Conservation (phyloP, 1,140 invertebrate species). For the Eupeodes corollae region DNA sequence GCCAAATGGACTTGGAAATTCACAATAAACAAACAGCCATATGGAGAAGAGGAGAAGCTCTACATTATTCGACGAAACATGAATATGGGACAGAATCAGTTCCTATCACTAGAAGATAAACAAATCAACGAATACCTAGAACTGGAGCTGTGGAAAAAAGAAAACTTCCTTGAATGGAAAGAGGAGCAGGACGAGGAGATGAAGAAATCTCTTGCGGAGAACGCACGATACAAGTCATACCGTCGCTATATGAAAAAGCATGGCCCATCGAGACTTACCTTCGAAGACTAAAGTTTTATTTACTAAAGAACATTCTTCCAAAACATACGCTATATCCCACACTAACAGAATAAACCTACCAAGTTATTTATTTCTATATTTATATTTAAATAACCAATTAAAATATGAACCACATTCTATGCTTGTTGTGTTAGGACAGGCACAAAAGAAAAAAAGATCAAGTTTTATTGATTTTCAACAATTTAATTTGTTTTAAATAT, state of each 20-base stretch:
- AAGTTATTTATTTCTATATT: too few species aligned
- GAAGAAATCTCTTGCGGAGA: conserved; percentile 67
- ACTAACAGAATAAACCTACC: too few species aligned
- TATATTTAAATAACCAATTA: too few species aligned
- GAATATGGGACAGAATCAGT: conserved; percentile 56
- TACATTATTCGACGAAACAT: conserved; percentile 72
- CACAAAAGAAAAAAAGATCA: too few species aligned
- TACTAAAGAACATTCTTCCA: too few species aligned
- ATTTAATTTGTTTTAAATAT: too few species aligned
- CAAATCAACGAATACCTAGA: conserved; percentile 63
- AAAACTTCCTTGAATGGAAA: conserved; percentile 71
- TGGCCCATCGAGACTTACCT: conserved; percentile 64
- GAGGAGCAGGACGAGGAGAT: conserved; percentile 68
- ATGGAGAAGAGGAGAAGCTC: conserved; percentile 69
- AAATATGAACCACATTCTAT: too few species aligned
- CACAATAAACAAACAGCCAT: conserved; percentile 59
- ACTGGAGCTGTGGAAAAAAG: conserved; percentile 68
- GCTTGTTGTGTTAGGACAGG: too few species aligned
- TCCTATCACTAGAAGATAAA: conserved; percentile 58
- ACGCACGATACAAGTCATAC: conserved; percentile 66
- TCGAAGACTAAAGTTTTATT: conserved; percentile 47
- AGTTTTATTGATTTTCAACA: too few species aligned
- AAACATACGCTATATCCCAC: too few species aligned
- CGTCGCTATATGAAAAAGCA: conserved; percentile 69
- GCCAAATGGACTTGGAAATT: conserved; percentile 70